A percentile compares a stretch with the other conserved stretches of the same genome.
phyloP scores from a whole-genome alignment of 2,888 invertebrate genomes.

The Melipona beecheii region DNA sequence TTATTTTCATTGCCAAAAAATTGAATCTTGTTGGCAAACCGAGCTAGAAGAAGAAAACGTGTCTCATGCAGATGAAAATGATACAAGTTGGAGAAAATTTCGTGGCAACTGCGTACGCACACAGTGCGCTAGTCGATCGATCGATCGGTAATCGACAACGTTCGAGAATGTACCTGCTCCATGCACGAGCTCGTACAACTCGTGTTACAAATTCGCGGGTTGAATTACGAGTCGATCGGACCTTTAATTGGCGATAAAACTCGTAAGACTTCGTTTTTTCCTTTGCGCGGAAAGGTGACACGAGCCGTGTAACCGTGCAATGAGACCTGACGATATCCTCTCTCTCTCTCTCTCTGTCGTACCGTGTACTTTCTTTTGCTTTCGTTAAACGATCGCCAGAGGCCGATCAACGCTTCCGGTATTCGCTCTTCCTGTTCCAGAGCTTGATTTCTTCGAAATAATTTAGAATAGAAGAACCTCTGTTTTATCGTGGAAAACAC shows the following conservation, averaged over 20 bases:
- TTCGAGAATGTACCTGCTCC: not conserved
- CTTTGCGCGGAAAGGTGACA: conserved; percentile 10
- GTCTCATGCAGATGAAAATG: too few species aligned
- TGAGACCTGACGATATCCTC: conserved; percentile 6
- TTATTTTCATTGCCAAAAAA: too few species aligned
- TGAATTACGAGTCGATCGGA: conserved; percentile 2
- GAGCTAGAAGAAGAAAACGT: too few species aligned
- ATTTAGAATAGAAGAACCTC: too few species aligned
- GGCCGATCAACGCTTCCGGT: conserved; percentile 13
- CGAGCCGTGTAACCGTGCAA: conserved; percentile 9
- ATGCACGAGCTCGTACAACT: not conserved
- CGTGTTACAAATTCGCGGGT: conserved; percentile 15
- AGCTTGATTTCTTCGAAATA: not conserved
- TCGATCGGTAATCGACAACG: conserved; percentile 15
- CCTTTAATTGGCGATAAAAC: conserved; percentile 19
- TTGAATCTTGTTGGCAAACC: too few species aligned
- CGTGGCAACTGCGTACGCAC: not conserved
- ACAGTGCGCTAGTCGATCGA: not conserved
- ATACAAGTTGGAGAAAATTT: not conserved
- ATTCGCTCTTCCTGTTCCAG: not conserved
- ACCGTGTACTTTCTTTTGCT: conserved; percentile 21
- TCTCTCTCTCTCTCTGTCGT: not conserved
- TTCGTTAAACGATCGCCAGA: conserved; percentile 4
- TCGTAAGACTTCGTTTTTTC: conserved; percentile 10
- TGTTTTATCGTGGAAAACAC: too few species aligned